phyloP scores from a whole-genome alignment of 2,113 vertebrate species.

The Dryoscopus gambensis region DNA sequence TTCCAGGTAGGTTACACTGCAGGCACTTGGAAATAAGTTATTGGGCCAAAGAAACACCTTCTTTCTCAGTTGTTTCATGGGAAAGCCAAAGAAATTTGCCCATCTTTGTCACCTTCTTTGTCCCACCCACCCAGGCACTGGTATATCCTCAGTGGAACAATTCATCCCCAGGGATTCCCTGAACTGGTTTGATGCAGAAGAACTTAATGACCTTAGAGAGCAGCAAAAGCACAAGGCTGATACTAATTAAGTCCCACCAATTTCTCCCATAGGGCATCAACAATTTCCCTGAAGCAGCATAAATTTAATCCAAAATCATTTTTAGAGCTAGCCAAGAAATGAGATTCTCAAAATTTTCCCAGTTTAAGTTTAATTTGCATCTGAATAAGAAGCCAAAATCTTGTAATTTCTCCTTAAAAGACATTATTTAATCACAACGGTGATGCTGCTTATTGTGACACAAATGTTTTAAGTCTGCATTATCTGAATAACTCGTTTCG shows the following conservation, averaged over 20 bases:
- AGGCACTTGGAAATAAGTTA: background rate
- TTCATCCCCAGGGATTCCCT: background rate
- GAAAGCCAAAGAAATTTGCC: background rate
- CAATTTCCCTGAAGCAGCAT: background rate
- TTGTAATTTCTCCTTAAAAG: background rate
- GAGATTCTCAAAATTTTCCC: background rate
- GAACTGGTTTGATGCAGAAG: background rate
- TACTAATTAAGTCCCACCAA: background rate
- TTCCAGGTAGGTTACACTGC: conserved; percentile 83
- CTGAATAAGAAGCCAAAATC: background rate
- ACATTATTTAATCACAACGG: background rate
- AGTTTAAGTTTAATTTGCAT: background rate
- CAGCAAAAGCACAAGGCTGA: background rate
- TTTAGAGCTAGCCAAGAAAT: background rate
- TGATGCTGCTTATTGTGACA: background rate
- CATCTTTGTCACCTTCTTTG: background rate
- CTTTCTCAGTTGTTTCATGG: background rate
- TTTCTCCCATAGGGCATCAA: background rate
- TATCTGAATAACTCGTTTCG: background rate
- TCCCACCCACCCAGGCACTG: background rate
- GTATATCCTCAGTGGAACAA: background rate
- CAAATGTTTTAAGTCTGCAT: background rate
- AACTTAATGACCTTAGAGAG: background rate
- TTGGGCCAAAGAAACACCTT: background rate
- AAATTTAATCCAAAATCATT: background rate